Evolutionary conservation across 2,113 vertebrate genomes (phyloP).

Genomic region (Poeciliopsis occidentalis): DNA sequence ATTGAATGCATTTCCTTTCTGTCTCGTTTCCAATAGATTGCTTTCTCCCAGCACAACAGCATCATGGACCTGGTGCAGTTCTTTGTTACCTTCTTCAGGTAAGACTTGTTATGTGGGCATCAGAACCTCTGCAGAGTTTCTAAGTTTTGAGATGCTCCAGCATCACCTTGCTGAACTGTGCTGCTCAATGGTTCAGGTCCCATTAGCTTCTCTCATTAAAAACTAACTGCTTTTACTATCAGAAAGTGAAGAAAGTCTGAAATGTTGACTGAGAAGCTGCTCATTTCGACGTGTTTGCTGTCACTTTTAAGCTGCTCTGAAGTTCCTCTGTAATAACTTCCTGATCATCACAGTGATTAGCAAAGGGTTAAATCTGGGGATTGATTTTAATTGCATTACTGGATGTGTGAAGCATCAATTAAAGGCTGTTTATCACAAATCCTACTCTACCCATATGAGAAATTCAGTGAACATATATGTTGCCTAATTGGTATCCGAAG

Average conservation of each 20-base stretch:
- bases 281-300: too few relatives aligned
- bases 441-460: not conserved
- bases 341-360: not conserved
- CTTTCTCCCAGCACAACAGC: constrained; percentile 94
- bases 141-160: not conserved
- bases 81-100: constrained; percentile 96
- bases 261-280: too few relatives aligned
- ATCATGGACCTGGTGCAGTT: constrained; percentile 97
- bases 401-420: not conserved
- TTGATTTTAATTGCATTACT: not conserved
- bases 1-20: not conserved
- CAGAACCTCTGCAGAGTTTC: not conserved
- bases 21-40: constrained; percentile 81
- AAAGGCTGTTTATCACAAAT: not conserved
- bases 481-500: not conserved
- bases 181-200: constrained; percentile 9
- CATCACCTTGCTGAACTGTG: not conserved
- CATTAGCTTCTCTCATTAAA: not conserved
- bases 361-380: not conserved
- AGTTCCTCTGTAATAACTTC: too few relatives aligned
- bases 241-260: too few relatives aligned
- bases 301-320: too few relatives aligned
- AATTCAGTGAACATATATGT: not conserved
- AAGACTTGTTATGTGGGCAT: not conserved
- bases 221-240: too few relatives aligned